These are phyloP conservation scores for Myotis lucifugus DNA, from an alignment of 2,113 vertebrate genomes.

Conservation along the genomic window DNA sequence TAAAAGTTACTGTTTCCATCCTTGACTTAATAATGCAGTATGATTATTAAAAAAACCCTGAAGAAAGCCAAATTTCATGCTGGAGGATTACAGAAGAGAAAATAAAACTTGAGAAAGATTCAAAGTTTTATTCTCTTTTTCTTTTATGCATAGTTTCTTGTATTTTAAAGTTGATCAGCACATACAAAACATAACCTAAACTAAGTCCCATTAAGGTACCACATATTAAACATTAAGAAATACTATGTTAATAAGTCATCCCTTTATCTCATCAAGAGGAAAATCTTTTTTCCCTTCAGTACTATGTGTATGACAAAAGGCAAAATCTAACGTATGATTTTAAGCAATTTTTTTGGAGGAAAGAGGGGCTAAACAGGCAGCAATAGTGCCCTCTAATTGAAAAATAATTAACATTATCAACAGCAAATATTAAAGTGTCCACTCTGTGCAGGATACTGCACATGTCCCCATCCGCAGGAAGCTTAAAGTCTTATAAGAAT, in stretches of 20 bases:
- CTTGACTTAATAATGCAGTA: conserved; percentile 12
- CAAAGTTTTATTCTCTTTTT: neutral
- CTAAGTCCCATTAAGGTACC: neutral
- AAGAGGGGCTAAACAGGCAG: neutral
- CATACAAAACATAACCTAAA: neutral
- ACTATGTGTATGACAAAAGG: neutral
- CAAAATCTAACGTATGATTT: conserved; percentile 7
- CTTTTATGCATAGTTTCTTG: neutral
- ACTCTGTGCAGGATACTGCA: neutral
- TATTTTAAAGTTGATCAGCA: conserved; percentile 33
- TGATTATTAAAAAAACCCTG: neutral
- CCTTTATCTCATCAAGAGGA: neutral
- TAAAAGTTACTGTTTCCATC: neutral
- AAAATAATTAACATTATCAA: conserved; percentile 27
- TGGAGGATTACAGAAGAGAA: conserved; percentile 11
- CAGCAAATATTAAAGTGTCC: conserved; percentile 8
- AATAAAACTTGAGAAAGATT: conserved; percentile 24
- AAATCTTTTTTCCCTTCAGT: neutral
- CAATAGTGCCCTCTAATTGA: neutral
- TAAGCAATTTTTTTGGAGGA: neutral
- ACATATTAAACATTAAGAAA: conserved; percentile 25
- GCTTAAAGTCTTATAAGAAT: neutral
- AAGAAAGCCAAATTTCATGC: conserved; percentile 21
- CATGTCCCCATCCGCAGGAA: neutral
- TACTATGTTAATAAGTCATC: neutral